A percentile compares a stretch with the other conserved stretches of the same genome.
phyloP scores from a whole-genome alignment of 2,113 vertebrate species.

The Myrmophylax atrothorax region DNA sequence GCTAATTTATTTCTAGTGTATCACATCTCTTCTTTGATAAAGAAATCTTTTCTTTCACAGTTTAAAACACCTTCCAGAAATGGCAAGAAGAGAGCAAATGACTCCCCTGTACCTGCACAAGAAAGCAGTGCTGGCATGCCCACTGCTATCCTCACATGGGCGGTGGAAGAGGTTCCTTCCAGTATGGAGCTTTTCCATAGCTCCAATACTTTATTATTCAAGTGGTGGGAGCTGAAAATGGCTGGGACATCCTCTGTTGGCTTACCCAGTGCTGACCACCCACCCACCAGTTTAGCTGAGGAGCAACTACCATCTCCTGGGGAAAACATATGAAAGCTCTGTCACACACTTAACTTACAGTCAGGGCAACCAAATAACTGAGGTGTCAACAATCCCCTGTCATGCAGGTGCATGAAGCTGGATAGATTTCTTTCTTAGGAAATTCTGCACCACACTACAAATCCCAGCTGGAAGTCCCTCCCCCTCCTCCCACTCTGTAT shows the following conservation, averaged over 20 bases:
- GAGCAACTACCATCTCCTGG: background rate
- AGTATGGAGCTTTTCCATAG: background rate
- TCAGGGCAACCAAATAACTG: background rate
- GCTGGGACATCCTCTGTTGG: background rate
- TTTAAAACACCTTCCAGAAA: background rate
- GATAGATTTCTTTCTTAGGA: background rate
- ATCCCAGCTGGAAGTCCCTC: background rate
- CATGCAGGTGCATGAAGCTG: background rate
- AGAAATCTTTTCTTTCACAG: background rate
- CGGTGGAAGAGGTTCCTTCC: background rate
- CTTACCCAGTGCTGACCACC: rapidly evolving
- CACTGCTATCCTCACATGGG: rapidly evolving
- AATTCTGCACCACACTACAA: background rate
- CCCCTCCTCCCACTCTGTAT: background rate
- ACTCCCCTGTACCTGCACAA: background rate
- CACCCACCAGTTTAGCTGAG: background rate
- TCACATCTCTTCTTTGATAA: background rate
- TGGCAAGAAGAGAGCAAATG: background rate
- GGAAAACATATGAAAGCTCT: background rate
- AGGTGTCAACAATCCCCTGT: background rate
- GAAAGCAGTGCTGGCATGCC: background rate
- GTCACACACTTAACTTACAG: background rate
- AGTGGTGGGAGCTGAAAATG: background rate
- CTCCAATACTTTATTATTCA: background rate
- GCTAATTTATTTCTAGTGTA: background rate